These are phyloP conservation scores for Probaryconus sp. DNA, from an alignment of 1,140 invertebrate genomes.

Conservation along the genomic window DNA sequence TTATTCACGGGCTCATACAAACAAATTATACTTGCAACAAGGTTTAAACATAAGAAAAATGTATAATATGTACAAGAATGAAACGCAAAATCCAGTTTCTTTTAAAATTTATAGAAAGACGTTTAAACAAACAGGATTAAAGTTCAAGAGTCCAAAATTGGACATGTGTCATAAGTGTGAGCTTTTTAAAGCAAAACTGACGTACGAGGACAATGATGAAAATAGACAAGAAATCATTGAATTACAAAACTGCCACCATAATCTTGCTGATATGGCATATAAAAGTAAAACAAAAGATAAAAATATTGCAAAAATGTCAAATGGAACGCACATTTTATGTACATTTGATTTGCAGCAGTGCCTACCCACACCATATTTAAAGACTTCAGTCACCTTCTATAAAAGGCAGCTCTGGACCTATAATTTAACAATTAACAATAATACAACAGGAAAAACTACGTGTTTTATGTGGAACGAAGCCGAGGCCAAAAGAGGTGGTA, in stretches of 20 bases:
- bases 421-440: slow-evolving; percentile 70
- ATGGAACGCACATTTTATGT: not conserved
- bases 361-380: slow-evolving; percentile 65
- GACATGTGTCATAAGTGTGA: slow-evolving; percentile 58
- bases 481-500: slow-evolving; percentile 60
- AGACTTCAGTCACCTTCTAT: slow-evolving; percentile 66
- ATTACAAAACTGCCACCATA: slow-evolving; percentile 31
- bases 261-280: slow-evolving; percentile 26
- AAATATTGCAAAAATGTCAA: not conserved
- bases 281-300: slow-evolving; percentile 20
- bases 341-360: slow-evolving; percentile 57
- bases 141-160: slow-evolving; percentile 51
- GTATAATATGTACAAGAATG: slow-evolving; percentile 8
- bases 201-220: slow-evolving; percentile 17
- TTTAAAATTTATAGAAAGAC: slow-evolving; percentile 28
- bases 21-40: slow-evolving; percentile 22
- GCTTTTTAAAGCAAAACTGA: slow-evolving; percentile 27
- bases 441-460: slow-evolving; percentile 34
- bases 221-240: slow-evolving; percentile 19
- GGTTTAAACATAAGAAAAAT: slow-evolving; percentile 18
- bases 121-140: slow-evolving; percentile 41
- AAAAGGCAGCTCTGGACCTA: slow-evolving; percentile 70
- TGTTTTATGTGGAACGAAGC: slow-evolving; percentile 71
- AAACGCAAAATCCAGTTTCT: slow-evolving; percentile 32
- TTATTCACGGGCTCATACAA: slow-evolving; percentile 8